Evolutionary conservation across 2,113 vertebrate species (phyloP).

Genomic region (Mesocricetus auratus): DNA sequence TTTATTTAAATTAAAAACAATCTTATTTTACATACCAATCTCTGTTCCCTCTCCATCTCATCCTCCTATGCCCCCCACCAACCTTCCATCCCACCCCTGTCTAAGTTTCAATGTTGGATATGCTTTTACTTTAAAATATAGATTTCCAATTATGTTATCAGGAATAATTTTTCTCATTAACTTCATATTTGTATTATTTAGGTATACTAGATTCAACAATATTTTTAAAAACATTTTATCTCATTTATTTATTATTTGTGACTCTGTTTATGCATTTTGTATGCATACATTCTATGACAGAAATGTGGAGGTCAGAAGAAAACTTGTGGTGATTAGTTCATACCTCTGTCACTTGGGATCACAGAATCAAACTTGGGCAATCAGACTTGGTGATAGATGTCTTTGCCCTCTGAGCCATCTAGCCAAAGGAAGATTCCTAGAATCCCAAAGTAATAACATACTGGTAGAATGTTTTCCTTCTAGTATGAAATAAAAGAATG

Average conservation of each 20-base stretch:
- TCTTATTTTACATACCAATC: no score
- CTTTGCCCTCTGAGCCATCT: not conserved
- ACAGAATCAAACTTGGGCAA: not conserved
- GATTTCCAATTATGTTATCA: not conserved
- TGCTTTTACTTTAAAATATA: not conserved
- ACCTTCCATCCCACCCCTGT: no score
- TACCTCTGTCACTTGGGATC: no score
- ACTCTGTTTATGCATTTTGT: no score
- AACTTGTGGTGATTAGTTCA: no score
- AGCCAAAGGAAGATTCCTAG: fast-evolving
- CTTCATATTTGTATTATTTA: not conserved
- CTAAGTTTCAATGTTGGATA: not conserved
- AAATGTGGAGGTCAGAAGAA: no score
- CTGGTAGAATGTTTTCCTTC: not conserved
- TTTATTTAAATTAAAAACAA: no score
- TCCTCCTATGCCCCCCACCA: no score
- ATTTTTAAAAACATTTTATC: not conserved
- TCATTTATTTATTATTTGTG: not conserved
- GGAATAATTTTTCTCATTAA: not conserved
- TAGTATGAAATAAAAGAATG: not conserved
- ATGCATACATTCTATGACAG: not conserved
- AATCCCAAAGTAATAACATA: not conserved
- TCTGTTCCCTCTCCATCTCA: no score
- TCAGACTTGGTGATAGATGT: not conserved
- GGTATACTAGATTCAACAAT: not conserved